Percentiles rank a stretch among this genome's conserved stretches.
phyloP scores from a whole-genome alignment of 2,797 vertebrate species.

The Xenops minutus region DNA sequence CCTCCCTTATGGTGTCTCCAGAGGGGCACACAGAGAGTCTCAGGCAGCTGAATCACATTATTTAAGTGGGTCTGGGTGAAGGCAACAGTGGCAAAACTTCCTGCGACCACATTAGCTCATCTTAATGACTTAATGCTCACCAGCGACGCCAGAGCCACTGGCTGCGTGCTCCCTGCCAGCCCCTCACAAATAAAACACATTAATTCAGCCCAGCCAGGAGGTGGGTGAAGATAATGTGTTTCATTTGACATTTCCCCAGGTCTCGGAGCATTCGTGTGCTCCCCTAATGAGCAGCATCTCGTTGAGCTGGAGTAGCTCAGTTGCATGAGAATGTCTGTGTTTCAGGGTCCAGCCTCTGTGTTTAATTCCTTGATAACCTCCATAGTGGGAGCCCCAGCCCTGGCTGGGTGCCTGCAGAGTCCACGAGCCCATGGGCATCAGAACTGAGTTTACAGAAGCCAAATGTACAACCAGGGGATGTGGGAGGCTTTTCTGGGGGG shows the following conservation, averaged over 20 bases:
- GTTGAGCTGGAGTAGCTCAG: not conserved
- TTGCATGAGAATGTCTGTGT: not conserved
- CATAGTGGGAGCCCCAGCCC: not conserved
- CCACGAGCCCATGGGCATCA: not conserved
- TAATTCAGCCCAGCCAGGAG: not conserved
- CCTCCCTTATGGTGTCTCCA: not conserved
- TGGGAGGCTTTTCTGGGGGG: accelerated
- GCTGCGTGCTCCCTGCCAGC: not conserved
- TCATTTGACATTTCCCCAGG: not conserved
- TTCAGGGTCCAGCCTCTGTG: not conserved
- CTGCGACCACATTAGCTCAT: not conserved
- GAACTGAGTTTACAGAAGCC: not conserved
- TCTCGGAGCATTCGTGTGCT: not conserved
- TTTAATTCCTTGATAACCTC: not conserved
- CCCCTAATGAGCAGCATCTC: not conserved
- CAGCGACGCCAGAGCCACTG: not conserved
- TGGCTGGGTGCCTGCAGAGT: not conserved
- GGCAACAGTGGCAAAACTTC: not conserved
- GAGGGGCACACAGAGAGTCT: not conserved
- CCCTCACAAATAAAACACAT: not conserved
- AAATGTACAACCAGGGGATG: accelerated
- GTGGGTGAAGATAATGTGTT: not conserved
- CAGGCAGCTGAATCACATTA: not conserved
- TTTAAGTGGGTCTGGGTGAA: not conserved
- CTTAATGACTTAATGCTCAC: not conserved